Evolutionary conservation across 2,888 invertebrate species (phyloP).

Genomic region (Drosophila helvetica): DNA sequence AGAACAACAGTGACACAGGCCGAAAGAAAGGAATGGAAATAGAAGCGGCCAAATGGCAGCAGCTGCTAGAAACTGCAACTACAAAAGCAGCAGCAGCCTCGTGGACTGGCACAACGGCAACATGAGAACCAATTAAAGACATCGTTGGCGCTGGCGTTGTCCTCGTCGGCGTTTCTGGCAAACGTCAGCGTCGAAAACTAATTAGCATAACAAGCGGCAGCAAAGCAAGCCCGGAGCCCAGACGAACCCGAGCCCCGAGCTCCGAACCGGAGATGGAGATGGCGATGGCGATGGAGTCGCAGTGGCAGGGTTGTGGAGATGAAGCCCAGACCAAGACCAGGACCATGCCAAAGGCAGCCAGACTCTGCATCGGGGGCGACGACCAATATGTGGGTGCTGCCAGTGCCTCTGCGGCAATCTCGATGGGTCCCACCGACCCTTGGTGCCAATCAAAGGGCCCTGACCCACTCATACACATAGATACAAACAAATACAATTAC

Average conservation of each 20-base stretch:
- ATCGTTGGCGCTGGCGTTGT: slow-evolving; percentile 58
- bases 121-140: slow-evolving; percentile 82
- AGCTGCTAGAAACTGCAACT: slow-evolving; percentile 29
- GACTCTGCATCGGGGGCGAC: background rate
- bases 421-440: background rate
- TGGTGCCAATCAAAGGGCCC: slow-evolving; percentile 65
- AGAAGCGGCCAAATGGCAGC: slow-evolving; percentile 32
- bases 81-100: slow-evolving; percentile 11
- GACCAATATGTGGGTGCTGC: slow-evolving; percentile 38
- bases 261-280: slow-evolving; percentile 42
- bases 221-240: slow-evolving; percentile 38
- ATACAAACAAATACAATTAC: slow-evolving; percentile 78
- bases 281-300: slow-evolving; percentile 12
- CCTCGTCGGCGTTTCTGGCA: slow-evolving; percentile 69
- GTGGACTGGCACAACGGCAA: slow-evolving; percentile 58
- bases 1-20: slow-evolving; percentile 4
- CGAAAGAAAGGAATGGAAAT: slow-evolving; percentile 21
- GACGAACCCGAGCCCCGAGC: slow-evolving; percentile 36
- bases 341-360: slow-evolving; percentile 7
- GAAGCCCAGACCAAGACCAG: slow-evolving; percentile 12
- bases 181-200: slow-evolving; percentile 81
- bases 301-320: slow-evolving; percentile 5
- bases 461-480: slow-evolving; percentile 19
- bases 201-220: slow-evolving; percentile 81
- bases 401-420: slow-evolving; percentile 36